Conservation (phyloP, 1,140 invertebrate genomes). For the Oncopodura yosiiana region DNA sequence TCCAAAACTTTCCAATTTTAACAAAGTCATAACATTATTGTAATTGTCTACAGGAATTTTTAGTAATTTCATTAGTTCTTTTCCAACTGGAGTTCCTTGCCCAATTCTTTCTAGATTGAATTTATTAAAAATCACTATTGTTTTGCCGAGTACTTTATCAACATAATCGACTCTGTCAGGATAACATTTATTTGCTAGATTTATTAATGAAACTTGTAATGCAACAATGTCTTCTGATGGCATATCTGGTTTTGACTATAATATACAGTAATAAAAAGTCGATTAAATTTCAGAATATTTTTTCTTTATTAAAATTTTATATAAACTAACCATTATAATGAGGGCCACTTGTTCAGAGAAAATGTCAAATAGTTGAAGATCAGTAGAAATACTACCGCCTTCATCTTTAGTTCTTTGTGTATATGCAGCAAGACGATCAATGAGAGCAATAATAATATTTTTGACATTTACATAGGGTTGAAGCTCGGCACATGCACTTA, state of each 20-base stretch:
- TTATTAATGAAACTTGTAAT: conserved; percentile 87
- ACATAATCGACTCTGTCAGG: conserved; percentile 89
- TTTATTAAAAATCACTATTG: conserved; percentile 71
- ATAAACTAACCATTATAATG: conserved; percentile 67
- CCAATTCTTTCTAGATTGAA: conserved; percentile 66
- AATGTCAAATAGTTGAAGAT: conserved; percentile 93
- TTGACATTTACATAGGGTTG: conserved; percentile 94
- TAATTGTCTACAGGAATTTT: conserved; percentile 92
- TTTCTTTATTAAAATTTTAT: not conserved
- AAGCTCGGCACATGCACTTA: conserved; percentile 93
- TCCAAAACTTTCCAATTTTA: conserved; percentile 69
- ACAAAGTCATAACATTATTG: conserved; percentile 77
- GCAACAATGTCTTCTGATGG: conserved; percentile 91
- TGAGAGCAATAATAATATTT: conserved; percentile 94
- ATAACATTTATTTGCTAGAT: conserved; percentile 92
- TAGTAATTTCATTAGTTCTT: conserved; percentile 83
- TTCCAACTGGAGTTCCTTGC: conserved; percentile 70
- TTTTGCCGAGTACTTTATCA: conserved; percentile 87
- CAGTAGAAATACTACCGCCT: conserved; percentile 60
- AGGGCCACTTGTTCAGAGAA: conserved; percentile 95
- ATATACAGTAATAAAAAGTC: conserved; percentile 19
- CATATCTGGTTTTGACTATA: conserved; percentile 79
- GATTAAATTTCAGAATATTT: not conserved
- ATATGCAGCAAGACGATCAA: conserved; percentile 78
- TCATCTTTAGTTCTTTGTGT: conserved; percentile 60